Evolutionary conservation across 2,888 invertebrate species (phyloP), one percentile per base, ranked within the genome.

Genomic region (Ditula angustiorana): DNA sequence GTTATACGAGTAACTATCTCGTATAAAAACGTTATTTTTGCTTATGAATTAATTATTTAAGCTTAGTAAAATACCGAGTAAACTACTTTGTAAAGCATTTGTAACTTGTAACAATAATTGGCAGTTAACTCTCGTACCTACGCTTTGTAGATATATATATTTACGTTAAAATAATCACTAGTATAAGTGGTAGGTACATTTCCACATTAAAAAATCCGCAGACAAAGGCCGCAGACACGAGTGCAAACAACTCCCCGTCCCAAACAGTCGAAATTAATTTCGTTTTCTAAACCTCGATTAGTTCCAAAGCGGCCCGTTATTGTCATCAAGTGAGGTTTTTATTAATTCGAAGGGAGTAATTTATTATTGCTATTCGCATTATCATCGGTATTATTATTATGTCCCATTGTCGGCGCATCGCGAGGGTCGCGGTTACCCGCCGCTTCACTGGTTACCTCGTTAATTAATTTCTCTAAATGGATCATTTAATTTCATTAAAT

Each of bases 401-500:
- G 71, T 79, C 71, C 76, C 75, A 82, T 86, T 86, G 86, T 86
- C 72, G 67, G 69, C 67, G 50, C 63, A 41, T 41, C 41, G 41
- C 72, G 64, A 73, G 80, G 78, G 81, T 73, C 77, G 83, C 80
- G 82, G 83, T 79, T 80, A 82, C 79, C 83, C 81, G 79, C 81
- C 91, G 92, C 85, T 87, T 84, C 91, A 90, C 86, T 89, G 92
- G 82, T 76, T 86, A 85, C 82, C 85, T 89, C 86, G 81, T 92
- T 92, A 92, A 92, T 92, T 92, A 92, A 90, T 92, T 89, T 91
- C 85, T 87, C 76, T 89, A 90, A 92, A 92, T 90, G 92, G 84
- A 90, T 92, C 92, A 92, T 92, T 92, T 92, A 92, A 92, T 92
- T 92, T 92, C 82, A 92, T 91, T 89, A 89, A 91, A 91, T 92